Evolutionary conservation across 1,140 invertebrate genomes (phyloP).

Genomic region (Cydia fagiglandana): DNA sequence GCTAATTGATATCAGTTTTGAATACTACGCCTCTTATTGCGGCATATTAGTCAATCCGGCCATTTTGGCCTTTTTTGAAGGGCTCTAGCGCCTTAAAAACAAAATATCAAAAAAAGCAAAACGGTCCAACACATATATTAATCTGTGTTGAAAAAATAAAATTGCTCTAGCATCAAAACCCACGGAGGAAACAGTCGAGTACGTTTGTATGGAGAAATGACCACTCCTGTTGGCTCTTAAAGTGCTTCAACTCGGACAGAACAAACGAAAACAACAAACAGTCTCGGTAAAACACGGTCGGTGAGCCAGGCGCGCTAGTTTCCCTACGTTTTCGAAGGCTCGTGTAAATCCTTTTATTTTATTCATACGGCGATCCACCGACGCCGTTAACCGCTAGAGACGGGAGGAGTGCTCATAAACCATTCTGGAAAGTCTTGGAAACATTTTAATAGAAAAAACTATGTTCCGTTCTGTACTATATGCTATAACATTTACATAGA

Average conservation of each 20-base stretch:
- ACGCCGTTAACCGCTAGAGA: slow-evolving; percentile 4
- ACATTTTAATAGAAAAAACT: background rate
- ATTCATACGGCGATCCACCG: slow-evolving; percentile 28
- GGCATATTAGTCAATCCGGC: no score
- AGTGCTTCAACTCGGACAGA: background rate
- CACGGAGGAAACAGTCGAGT: no score
- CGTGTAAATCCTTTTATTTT: slow-evolving; percentile 26
- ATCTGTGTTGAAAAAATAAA: no score
- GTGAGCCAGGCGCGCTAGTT: background rate
- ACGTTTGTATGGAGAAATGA: no score
- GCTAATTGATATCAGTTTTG: no score
- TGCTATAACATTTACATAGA: background rate
- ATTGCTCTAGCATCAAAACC: no score
- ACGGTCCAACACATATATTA: no score
- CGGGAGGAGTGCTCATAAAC: slow-evolving; percentile 18
- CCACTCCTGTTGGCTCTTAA: no score
- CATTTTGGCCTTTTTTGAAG: no score
- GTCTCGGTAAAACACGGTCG: background rate
- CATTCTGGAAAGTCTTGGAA: slow-evolving; percentile 7
- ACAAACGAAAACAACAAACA: slow-evolving; percentile 5
- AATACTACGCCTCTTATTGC: no score
- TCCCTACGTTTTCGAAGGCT: slow-evolving; percentile 1
- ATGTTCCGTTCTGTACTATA: background rate
- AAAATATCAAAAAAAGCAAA: no score
- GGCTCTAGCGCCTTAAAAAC: no score